Percentiles rank a stretch among this genome's conserved stretches.
Evolutionary conservation across 2,797 vertebrate genomes (phyloP).

Genomic region (Siniperca obscura): DNA sequence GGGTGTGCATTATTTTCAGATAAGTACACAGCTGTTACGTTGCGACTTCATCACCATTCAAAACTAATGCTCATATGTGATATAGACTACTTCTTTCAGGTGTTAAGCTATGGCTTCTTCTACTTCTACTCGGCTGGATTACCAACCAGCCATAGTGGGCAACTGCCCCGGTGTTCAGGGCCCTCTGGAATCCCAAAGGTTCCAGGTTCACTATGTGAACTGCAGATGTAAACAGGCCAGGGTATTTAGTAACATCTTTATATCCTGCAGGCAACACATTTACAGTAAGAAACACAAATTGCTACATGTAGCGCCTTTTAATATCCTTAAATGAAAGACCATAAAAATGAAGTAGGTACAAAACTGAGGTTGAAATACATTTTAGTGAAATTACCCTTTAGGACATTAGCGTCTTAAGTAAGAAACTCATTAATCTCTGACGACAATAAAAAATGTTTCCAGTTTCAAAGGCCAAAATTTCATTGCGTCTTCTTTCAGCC

Average conservation of each 20-base stretch:
- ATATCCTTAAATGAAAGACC: not conserved
- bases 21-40: not conserved
- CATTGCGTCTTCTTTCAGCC: conserved; percentile 29
- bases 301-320: not conserved
- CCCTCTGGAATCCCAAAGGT: not conserved
- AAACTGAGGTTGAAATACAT: not conserved
- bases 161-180: fast-evolving
- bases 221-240: not conserved
- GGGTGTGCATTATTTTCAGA: not conserved
- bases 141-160: not conserved
- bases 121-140: not conserved
- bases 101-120: not conserved
- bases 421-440: conserved; percentile 15
- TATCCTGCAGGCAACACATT: not conserved
- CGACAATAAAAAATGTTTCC: conserved; percentile 40
- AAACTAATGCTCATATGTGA: not conserved
- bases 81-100: not conserved
- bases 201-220: no score
- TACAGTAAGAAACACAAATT: not conserved
- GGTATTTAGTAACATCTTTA: not conserved
- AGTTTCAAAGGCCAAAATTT: conserved; percentile 33
- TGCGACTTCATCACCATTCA: not conserved
- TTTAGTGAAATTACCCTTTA: conserved; percentile 8
- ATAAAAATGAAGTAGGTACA: not conserved
- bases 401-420: not conserved